These are phyloP conservation scores for Pristionchus arcanus DNA, from an alignment of 2,888 invertebrate genomes.

Conservation along the genomic window DNA sequence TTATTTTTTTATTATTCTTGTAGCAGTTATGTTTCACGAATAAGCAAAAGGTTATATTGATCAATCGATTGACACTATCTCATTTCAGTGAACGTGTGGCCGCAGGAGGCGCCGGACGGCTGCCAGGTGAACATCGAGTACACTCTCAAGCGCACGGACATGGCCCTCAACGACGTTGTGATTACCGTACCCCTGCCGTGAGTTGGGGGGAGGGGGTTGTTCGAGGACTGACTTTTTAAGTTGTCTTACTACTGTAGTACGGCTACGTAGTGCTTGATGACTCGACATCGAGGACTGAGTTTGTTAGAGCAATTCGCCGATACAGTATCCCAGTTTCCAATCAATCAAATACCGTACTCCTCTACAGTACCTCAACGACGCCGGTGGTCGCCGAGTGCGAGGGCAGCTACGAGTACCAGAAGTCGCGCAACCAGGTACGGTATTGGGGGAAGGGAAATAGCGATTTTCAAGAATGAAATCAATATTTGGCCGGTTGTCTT, in stretches of 20 bases:
- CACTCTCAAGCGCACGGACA: slow-evolving; percentile 90
- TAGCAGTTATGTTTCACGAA: too few species aligned
- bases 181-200: slow-evolving; percentile 95
- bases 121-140: slow-evolving; percentile 94
- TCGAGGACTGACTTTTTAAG: neutral
- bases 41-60: too few species aligned
- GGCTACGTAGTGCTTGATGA: too few species aligned
- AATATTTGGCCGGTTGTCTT: neutral
- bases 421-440: slow-evolving; percentile 64
- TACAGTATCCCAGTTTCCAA: neutral
- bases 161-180: slow-evolving; percentile 92
- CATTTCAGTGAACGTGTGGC: slow-evolving; percentile 95
- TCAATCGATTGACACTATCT: neutral
- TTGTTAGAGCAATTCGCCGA: neutral
- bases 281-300: neutral
- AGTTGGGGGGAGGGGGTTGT: slow-evolving; percentile 81
- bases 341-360: neutral
- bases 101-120: slow-evolving; percentile 93
- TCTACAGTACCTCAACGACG: slow-evolving; percentile 77
- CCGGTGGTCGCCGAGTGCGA: slow-evolving; percentile 89
- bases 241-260: neutral
- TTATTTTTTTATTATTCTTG: too few species aligned
- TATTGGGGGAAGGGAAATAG: too few species aligned
- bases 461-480: neutral
- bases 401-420: slow-evolving; percentile 87